phyloP scores from a whole-genome alignment of 2,113 vertebrate species.

The Phrynocephalus versicolor region DNA sequence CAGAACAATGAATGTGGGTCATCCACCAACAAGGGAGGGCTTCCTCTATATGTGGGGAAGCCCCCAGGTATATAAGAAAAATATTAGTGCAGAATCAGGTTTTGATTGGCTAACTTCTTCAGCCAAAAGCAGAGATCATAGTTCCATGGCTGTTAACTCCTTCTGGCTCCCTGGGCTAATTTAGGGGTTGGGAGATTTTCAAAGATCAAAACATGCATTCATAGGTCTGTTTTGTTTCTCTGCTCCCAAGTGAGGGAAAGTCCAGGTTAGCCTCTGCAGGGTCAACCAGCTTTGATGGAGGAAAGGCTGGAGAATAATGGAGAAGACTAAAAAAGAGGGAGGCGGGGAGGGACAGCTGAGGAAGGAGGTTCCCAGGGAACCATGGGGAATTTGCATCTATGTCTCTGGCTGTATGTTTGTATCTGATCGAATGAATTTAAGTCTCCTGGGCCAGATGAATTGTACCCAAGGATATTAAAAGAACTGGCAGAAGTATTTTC shows the following conservation, averaged over 20 bases:
- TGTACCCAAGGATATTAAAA: too few relatives aligned
- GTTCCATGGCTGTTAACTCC: not conserved
- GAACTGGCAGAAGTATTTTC: too few relatives aligned
- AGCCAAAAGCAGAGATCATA: not conserved
- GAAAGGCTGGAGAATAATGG: not conserved
- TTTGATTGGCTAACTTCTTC: not conserved
- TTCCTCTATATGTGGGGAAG: not conserved
- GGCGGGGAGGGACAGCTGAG: not conserved
- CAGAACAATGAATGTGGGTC: not conserved
- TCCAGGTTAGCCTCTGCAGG: not conserved
- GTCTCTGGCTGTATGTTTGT: not conserved
- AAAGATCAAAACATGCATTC: constrained; percentile 1
- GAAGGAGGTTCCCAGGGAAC: not conserved
- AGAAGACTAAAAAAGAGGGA: not conserved
- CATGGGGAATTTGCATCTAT: not conserved
- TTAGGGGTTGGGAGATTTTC: constrained; percentile 15
- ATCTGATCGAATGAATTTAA: too few relatives aligned
- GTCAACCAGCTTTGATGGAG: not conserved
- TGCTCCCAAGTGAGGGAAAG: not conserved
- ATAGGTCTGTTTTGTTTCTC: constrained; percentile 11
- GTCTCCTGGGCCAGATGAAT: too few relatives aligned
- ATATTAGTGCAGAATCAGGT: not conserved
- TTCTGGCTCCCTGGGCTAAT: not conserved
- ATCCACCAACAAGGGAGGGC: not conserved
- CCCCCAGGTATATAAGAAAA: not conserved